Conservation (phyloP, 37 sponge, comb jelly and placozoan genomes). For the Hexactinellida sp. region DNA sequence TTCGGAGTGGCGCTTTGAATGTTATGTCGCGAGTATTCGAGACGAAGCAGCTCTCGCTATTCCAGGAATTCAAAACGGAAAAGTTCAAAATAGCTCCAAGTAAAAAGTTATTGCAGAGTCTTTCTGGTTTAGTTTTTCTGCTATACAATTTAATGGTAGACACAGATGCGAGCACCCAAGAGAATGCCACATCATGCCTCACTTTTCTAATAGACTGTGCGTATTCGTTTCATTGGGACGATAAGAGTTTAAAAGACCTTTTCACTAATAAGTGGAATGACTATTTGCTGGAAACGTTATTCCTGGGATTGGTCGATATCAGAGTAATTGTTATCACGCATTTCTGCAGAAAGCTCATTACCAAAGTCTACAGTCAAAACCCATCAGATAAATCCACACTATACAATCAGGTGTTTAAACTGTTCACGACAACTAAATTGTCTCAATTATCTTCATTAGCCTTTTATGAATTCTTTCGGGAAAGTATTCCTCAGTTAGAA, state of each 20-base stretch:
- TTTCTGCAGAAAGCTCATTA: background rate
- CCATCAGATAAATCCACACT: background rate
- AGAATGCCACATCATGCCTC: conserved; percentile 11
- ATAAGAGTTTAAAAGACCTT: background rate
- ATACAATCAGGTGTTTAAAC: background rate
- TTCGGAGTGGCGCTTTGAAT: background rate
- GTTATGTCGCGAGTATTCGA: background rate
- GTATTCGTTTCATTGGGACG: conserved; percentile 2
- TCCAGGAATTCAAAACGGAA: background rate
- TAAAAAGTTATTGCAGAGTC: background rate
- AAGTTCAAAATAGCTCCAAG: background rate
- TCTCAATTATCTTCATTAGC: conserved; percentile 1
- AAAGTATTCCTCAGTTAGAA: conserved; percentile 9
- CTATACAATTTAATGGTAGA: conserved; percentile 4
- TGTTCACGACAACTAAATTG: background rate
- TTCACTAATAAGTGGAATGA: background rate
- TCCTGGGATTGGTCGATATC: background rate
- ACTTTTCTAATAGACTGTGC: background rate
- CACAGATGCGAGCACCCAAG: conserved; percentile 18
- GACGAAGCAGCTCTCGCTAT: background rate
- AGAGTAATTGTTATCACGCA: background rate
- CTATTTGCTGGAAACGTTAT: background rate
- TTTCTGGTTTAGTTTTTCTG: background rate
- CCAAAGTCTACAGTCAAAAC: background rate
- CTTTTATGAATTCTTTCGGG: conserved; percentile 9